Evolutionary conservation across 37 sponge, comb jelly and placozoan genomes (phyloP), one percentile per base, ranked within the genome.

Genomic region (Beroe forskalii): DNA sequence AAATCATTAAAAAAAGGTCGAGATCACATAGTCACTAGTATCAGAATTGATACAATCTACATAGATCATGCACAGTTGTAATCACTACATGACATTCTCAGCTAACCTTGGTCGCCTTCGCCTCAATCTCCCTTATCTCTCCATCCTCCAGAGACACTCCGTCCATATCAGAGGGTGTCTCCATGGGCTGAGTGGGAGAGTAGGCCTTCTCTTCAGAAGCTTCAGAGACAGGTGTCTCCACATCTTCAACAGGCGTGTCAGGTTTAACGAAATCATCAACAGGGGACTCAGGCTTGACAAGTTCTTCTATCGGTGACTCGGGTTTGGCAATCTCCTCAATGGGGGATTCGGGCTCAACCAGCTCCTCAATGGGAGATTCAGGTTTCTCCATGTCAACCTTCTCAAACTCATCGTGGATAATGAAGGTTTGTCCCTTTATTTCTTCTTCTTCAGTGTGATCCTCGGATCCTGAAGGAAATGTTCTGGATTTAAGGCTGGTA

Each of bases 361-460:
- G 55, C 55, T 48, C 55, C 12, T 48, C 55, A 48, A 48, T 48
- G 55, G 55, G 55, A 12, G 55, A 48, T 48, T 12, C 55, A 17
- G 55, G 55, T 48, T 48, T 48, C 12, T 48, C 55, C 55, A 48
- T 6, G 55, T 69, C 72, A 2, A 69, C 38, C 72, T 69, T 69
- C 38, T 69, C 72, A 33, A 69, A 69, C 38, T 69, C 72, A 1
- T 48, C 55, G 12, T 48, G 55, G 12, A 48, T 12, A 48, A 48
- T 48, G 55, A 48, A 48, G 6, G 55, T 48, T 48, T 48, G n/a
- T n/a, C n/a, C n/a, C n/a, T n/a, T n/a, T n/a, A n/a, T n/a, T n/a
- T n/a, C n/a, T n/a, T n/a, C n/a, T n/a, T n/a, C n/a, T n/a, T n/a
- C n/a, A n/a, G n/a, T n/a, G n/a, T n/a, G n/a, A n/a, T n/a, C n/a